These are phyloP conservation scores for Ecliptopera silaceata DNA, from an alignment of 2,888 invertebrate genomes.

Conservation along the genomic window DNA sequence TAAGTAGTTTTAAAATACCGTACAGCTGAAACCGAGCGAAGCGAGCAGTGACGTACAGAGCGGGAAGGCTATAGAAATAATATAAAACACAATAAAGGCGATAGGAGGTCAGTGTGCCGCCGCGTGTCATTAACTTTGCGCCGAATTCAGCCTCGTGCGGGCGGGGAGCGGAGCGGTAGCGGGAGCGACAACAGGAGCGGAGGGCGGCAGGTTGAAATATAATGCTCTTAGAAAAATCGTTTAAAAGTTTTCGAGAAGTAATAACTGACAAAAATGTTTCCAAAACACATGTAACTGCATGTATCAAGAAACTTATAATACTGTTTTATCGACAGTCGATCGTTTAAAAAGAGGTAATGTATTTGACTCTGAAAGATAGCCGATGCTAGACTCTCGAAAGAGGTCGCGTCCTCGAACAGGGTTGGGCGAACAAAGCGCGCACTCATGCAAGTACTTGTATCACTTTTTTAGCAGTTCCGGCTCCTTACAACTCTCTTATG, in stretches of 20 bases:
- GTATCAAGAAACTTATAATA: too few relatives aligned
- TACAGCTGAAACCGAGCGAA: constrained; percentile 10
- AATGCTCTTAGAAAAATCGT: too few relatives aligned
- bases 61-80: constrained; percentile 21
- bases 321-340: too few relatives aligned
- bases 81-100: constrained; percentile 26
- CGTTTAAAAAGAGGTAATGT: background rate
- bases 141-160: constrained; percentile 9
- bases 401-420: background rate
- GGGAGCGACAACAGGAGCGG: too few relatives aligned
- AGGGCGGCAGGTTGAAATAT: too few relatives aligned
- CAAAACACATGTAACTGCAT: too few relatives aligned
- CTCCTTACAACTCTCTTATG: background rate
- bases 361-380: background rate
- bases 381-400: background rate
- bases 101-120: constrained; percentile 30
- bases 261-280: too few relatives aligned
- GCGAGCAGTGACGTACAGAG: constrained; percentile 14
- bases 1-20: constrained; percentile 10
- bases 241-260: too few relatives aligned
- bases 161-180: background rate
- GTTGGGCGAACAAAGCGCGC: background rate
- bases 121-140: constrained; percentile 30
- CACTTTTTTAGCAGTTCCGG: background rate
- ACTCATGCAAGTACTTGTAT: background rate